Base-by-base conservation (phyloP, 2,113 vertebrate genomes). In the Gymnarchus niloticus region DNA sequence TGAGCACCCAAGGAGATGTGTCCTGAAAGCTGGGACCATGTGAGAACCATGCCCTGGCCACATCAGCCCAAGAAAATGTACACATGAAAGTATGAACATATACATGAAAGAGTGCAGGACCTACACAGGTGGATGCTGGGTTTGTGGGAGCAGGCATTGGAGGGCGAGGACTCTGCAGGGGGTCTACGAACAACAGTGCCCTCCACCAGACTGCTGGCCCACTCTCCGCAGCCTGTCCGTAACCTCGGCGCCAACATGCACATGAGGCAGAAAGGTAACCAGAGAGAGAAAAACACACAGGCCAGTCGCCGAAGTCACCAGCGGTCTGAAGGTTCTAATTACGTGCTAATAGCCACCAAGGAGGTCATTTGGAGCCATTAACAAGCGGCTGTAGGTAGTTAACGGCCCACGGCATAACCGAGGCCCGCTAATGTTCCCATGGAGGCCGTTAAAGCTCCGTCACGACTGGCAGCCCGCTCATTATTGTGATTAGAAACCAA, bases 301-400 rank as follows among this genome's bases (percentile, higher is more conserved):
- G 92, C 93, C 94, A 94, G 92, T 92, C 89, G 92, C 92, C 91
- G 92, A 95, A 94, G 94, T 93, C 94, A 94, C 92, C 92, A 91
- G 91, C 92, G 93, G 93, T 95, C 94, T 95, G 91, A 93, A 94
- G 94, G 92, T 95, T 95, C 93, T 95, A 95, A 95, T 95, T 94
- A 95, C 94, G 92, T 92, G 92, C 94, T 95, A 95, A 95, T 95
- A 95, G 94, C 92, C 95, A 94, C 94, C 93, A 92, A 95, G 94
- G 93, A 95, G 94, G 94, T 94, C 94, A 95, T 95, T 95, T 95
- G 92, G 89, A 94, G 92, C 94, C 95, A 95, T 95, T 95, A 95
- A 92, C 91, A 91, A 93, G 93, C 91, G 93, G 93, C 94, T 95
- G 95, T 95, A 95, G 94, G 93, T 95, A 94, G 94, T 95, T 95